These are phyloP conservation scores for Drosophila navojoa DNA, from an alignment of 1,140 invertebrate species.

Conservation along the genomic window DNA sequence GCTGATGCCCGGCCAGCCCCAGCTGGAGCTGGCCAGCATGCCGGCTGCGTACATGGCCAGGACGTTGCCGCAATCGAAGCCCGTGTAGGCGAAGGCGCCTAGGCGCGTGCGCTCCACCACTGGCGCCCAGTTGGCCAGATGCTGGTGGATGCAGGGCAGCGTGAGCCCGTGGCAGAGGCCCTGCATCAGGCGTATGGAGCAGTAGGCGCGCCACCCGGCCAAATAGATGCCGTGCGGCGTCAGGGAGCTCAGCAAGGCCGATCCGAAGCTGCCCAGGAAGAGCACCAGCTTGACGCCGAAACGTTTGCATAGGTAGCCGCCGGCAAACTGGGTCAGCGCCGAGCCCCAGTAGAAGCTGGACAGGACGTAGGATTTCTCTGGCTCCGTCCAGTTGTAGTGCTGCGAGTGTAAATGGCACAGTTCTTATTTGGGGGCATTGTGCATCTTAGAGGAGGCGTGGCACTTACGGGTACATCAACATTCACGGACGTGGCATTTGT, in stretches of 20 bases:
- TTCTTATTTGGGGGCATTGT: background rate
- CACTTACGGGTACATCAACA: constrained; percentile 75
- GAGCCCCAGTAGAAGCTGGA: constrained; percentile 87
- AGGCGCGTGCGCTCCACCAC: constrained; percentile 86
- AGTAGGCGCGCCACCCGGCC: constrained; percentile 87
- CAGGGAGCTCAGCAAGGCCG: constrained; percentile 85
- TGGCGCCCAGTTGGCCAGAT: constrained; percentile 85
- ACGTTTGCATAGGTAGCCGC: constrained; percentile 74
- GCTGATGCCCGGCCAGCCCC: constrained; percentile 92
- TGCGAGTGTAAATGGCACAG: constrained; percentile 17
- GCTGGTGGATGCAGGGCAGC: constrained; percentile 90
- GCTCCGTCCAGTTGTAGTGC: constrained; percentile 85
- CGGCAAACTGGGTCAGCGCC: constrained; percentile 69
- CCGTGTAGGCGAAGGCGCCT: constrained; percentile 87
- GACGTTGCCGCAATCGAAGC: constrained; percentile 90
- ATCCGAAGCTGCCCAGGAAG: constrained; percentile 85
- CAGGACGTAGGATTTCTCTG: constrained; percentile 85
- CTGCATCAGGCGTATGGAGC: constrained; percentile 88
- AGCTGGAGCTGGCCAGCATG: constrained; percentile 85
- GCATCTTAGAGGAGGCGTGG: background rate
- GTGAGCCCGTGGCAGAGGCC: constrained; percentile 91
- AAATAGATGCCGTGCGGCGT: constrained; percentile 78
- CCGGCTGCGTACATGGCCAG: constrained; percentile 88
- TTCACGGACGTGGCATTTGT: constrained; percentile 62
- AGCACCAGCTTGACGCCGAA: constrained; percentile 88